These are phyloP conservation scores for Tenebrio molitor DNA, from an alignment of 1,140 invertebrate genomes.

Conservation along the genomic window DNA sequence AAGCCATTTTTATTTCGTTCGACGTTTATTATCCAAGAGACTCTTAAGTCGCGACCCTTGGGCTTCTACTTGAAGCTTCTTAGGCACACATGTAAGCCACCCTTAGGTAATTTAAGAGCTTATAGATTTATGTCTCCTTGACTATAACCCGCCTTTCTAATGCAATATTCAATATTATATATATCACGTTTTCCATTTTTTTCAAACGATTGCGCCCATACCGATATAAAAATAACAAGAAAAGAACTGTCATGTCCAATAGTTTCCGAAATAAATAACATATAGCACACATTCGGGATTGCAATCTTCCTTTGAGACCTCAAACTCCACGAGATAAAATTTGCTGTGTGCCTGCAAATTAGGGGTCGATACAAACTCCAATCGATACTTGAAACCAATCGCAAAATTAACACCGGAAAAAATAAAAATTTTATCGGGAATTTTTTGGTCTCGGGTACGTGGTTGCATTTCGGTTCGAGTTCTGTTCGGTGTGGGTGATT, in stretches of 20 bases:
- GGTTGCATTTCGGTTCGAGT: too few species aligned
- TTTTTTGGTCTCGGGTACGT: too few species aligned
- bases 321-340: neutral
- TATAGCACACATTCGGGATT: neutral
- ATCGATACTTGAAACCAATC: neutral
- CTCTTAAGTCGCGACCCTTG: constrained; percentile 41
- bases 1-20: constrained; percentile 48
- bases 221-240: constrained; percentile 26
- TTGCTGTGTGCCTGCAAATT: neutral
- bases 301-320: neutral
- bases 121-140: constrained; percentile 37
- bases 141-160: constrained; percentile 22
- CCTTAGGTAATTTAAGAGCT: constrained; percentile 43
- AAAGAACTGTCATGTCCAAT: constrained; percentile 40
- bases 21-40: constrained; percentile 47
- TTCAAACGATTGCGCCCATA: constrained; percentile 21
- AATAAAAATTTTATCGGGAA: neutral
- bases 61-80: constrained; percentile 44
- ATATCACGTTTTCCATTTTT: constrained; percentile 23
- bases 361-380: neutral
- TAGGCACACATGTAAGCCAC: constrained; percentile 43
- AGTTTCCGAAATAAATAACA: constrained; percentile 33
- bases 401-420: neutral
- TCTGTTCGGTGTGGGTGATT: too few species aligned
- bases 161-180: constrained; percentile 35